Percentiles rank a stretch among this genome's conserved stretches.
Conservation (phyloP, 2,797 vertebrate genomes). For the Muscicapa comitata region DNA sequence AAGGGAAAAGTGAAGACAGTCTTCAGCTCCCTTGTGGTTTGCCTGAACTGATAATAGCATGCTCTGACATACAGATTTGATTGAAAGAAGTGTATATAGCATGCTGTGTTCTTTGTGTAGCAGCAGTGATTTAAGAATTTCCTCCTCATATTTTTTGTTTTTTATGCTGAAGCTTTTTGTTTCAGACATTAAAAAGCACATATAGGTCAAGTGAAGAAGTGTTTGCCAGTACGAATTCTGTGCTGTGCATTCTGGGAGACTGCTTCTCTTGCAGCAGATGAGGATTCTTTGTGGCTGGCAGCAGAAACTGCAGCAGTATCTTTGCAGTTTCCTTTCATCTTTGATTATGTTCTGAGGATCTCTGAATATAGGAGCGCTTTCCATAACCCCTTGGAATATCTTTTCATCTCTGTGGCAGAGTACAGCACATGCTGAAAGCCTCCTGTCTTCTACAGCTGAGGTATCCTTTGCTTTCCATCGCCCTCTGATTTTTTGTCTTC, state of each 20-base stretch:
- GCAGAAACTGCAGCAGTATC: conserved; percentile 74
- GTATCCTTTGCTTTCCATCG: conserved; percentile 56
- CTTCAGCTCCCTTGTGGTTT: conserved; percentile 54
- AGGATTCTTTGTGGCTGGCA: conserved; percentile 77
- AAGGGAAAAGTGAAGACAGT: conserved; percentile 29
- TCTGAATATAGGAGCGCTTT: conserved; percentile 50
- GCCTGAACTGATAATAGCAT: conserved; percentile 55
- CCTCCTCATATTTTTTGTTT: background rate
- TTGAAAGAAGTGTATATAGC: conserved; percentile 22
- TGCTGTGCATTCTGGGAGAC: conserved; percentile 77
- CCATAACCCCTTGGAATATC: conserved; percentile 30
- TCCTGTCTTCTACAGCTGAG: background rate
- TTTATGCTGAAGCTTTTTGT: background rate
- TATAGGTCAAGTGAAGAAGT: conserved; percentile 76
- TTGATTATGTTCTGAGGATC: conserved; percentile 70
- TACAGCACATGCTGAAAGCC: conserved; percentile 23
- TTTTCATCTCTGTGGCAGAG: conserved; percentile 28
- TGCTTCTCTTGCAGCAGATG: conserved; percentile 72
- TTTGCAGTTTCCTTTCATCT: conserved; percentile 71
- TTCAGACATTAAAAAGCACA: conserved; percentile 65
- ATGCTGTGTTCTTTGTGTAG: conserved; percentile 51
- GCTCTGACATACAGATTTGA: conserved; percentile 17
- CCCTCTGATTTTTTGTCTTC: conserved; percentile 62
- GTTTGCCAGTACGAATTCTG: conserved; percentile 67
- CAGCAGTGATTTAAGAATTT: conserved; percentile 58